Conservation (phyloP, 2,797 vertebrate genomes). For the Pelodytes ibericus region DNA sequence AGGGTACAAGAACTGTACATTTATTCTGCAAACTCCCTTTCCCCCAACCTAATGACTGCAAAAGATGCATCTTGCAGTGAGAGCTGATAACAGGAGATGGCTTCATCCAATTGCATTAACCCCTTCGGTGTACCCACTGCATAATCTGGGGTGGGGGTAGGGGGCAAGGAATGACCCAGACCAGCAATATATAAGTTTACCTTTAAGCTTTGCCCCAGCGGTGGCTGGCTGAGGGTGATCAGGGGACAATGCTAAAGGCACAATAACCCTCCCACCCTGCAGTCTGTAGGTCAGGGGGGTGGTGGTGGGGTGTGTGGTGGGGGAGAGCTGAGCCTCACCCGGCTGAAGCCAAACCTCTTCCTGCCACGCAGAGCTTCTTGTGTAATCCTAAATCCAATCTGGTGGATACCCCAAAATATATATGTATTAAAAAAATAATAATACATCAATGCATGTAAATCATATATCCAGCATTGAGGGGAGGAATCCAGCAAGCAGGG, state of each 20-base stretch:
- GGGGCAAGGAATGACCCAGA: background rate
- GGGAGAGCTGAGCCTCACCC: conserved; percentile 46
- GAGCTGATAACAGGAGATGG: no score
- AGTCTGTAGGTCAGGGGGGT: conserved; percentile 38
- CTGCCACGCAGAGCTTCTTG: conserved; percentile 49
- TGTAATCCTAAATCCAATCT: conserved; percentile 33
- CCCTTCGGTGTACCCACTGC: no score
- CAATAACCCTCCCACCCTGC: conserved; percentile 12
- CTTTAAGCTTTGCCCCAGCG: no score
- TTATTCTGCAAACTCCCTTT: no score
- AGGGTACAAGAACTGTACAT: no score
- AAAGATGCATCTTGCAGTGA: no score
- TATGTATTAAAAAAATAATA: background rate
- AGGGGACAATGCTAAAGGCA: no score
- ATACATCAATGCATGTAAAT: background rate
- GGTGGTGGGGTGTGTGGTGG: no score
- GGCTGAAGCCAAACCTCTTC: conserved; percentile 51
- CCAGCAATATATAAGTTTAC: no score
- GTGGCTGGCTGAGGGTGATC: background rate
- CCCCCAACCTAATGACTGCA: no score
- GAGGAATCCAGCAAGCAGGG: background rate
- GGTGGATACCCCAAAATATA: background rate
- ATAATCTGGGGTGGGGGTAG: no score
- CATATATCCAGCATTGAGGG: background rate
- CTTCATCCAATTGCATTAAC: no score